These are phyloP conservation scores for Heliconius sara DNA, from an alignment of 2,888 invertebrate species.

Conservation along the genomic window DNA sequence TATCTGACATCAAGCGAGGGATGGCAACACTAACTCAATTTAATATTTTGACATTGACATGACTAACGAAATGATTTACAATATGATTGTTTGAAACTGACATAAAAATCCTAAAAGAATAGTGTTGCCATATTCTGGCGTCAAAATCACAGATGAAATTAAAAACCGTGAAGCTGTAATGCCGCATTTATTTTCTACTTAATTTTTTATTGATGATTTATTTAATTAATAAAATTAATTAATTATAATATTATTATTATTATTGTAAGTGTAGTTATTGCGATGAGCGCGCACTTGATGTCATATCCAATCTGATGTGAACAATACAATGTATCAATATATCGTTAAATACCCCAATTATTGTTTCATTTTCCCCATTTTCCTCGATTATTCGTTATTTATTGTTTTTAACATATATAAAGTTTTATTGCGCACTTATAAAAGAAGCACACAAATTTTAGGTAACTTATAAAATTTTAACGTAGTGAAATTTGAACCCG, in stretches of 20 bases:
- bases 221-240: conserved; percentile 48
- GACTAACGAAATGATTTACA: not conserved
- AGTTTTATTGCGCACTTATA: too few species aligned
- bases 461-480: not conserved
- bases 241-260: conserved; percentile 48
- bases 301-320: conserved; percentile 67
- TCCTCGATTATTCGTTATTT: not conserved
- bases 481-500: not conserved
- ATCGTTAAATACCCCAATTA: conserved; percentile 63
- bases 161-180: conserved; percentile 52
- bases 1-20: conserved; percentile 36
- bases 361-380: conserved; percentile 48
- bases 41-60: conserved; percentile 1
- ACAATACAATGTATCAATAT: conserved; percentile 69
- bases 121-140: conserved; percentile 51
- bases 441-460: too few species aligned
- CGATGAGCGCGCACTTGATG: conserved; percentile 68
- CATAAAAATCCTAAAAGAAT: conserved; percentile 17
- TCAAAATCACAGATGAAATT: conserved; percentile 64
- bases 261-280: conserved; percentile 52
- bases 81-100: not conserved
- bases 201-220: conserved; percentile 52
- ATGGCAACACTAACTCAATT: conserved; percentile 37
- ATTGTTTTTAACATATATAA: too few species aligned
- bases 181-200: conserved; percentile 65